Percentiles rank a stretch among this genome's conserved stretches.
These are phyloP conservation scores for Xylota sylvarum DNA, from an alignment of 2,888 invertebrate genomes.

Conservation along the genomic window DNA sequence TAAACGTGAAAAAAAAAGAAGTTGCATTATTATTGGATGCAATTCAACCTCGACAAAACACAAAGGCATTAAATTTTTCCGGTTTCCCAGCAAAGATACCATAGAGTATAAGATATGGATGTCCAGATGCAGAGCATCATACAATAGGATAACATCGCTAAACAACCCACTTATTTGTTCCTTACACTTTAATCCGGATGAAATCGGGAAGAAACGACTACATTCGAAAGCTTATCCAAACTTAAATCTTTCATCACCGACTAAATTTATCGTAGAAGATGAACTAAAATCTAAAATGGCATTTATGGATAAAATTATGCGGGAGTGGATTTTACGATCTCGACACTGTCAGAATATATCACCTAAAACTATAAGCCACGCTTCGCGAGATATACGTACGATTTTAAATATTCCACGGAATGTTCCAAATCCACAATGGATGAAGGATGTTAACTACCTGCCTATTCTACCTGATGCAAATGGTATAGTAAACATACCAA, in stretches of 20 bases:
- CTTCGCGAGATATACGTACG: not conserved
- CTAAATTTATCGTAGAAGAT: not conserved
- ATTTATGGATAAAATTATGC: not conserved
- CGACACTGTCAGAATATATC: not conserved
- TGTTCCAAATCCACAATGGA: not conserved
- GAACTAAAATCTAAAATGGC: not conserved
- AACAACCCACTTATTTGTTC: no score
- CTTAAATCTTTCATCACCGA: not conserved
- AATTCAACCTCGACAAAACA: no score
- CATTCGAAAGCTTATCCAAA: not conserved
- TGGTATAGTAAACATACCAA: not conserved
- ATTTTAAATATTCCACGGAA: not conserved
- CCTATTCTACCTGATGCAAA: not conserved
- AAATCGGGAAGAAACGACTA: no score
- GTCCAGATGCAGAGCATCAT: no score
- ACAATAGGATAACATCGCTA: no score
- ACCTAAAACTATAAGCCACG: not conserved
- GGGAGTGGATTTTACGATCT: not conserved
- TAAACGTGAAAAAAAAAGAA: no score
- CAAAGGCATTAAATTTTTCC: no score
- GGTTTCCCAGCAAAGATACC: no score
- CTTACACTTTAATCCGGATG: no score
- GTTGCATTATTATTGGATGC: no score
- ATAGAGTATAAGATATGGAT: no score
- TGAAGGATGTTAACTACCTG: not conserved